Conservation (phyloP, 2,797 vertebrate species). For the Malurus splendens region DNA sequence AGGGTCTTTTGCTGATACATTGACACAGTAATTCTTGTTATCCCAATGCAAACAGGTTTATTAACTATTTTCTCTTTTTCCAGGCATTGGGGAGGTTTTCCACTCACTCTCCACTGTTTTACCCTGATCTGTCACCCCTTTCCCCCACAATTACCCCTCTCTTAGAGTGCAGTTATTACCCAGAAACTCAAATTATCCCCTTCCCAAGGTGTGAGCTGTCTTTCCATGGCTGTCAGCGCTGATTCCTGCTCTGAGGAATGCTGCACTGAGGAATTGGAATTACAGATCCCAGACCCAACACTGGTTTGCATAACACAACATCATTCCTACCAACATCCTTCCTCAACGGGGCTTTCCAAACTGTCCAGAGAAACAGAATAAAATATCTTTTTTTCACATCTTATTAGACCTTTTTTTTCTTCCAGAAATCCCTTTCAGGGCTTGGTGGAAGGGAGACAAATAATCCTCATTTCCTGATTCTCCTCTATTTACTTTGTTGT, state of each 20-base stretch:
- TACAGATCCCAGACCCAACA: no score
- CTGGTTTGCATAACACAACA: no score
- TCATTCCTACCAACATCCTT: no score
- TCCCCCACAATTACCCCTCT: neutral
- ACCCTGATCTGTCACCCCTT: fast-evolving
- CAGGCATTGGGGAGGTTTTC: neutral
- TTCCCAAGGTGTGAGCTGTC: fast-evolving
- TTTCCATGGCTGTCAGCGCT: neutral
- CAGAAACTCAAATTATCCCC: neutral
- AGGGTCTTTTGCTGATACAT: neutral
- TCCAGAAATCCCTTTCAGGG: no score
- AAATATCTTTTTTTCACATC: no score
- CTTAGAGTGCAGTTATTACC: neutral
- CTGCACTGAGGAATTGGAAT: no score
- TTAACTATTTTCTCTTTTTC: neutral
- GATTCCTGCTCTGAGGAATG: neutral
- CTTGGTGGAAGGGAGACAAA: no score
- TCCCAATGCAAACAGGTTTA: neutral
- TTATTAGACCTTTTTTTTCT: no score
- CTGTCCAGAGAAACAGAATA: no score
- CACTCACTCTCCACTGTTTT: neutral
- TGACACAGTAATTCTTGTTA: neutral
- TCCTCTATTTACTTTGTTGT: no score
- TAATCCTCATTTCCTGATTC: no score
- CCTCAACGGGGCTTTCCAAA: no score